Percentiles rank a stretch among this genome's conserved stretches.
These are phyloP conservation scores for Mayetiola destructor DNA, from an alignment of 2,888 invertebrate species.

Conservation along the genomic window DNA sequence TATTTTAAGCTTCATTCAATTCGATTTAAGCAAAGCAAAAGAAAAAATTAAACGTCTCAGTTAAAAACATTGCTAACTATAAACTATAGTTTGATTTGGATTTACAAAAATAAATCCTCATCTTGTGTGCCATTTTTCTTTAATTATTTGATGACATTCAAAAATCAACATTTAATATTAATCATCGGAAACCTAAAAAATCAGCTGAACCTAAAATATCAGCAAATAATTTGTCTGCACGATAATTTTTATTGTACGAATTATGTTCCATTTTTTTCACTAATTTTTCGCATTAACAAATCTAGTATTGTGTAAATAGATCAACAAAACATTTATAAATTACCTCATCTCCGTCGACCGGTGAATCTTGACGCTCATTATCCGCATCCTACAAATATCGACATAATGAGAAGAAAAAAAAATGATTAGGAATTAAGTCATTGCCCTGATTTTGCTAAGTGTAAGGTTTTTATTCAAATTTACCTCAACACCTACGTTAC, in stretches of 20 bases:
- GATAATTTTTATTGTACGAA: no score
- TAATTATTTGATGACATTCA: conserved; percentile 40
- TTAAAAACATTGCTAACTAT: background rate
- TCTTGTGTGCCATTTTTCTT: conserved; percentile 7
- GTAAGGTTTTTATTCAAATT: background rate
- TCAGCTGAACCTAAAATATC: no score
- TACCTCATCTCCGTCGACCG: conserved; percentile 39
- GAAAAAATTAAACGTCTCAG: no score
- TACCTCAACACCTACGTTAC: conserved; percentile 79
- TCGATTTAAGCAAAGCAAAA: no score
- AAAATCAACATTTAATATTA: conserved; percentile 43
- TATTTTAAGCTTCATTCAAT: no score
- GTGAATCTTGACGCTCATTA: conserved; percentile 46
- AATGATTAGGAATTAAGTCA: background rate
- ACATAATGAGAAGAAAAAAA: background rate
- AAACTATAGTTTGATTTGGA: background rate
- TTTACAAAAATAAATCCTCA: conserved; percentile 10
- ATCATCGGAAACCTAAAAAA: conserved; percentile 50
- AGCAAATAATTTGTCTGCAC: no score
- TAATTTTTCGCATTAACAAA: no score
- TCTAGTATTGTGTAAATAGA: background rate
- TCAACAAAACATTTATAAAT: conserved; percentile 24
- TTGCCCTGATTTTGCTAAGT: background rate
- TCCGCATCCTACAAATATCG: conserved; percentile 47
- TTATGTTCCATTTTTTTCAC: no score